These are phyloP conservation scores for Neopipo cinnamomea DNA, from an alignment of 2,113 vertebrate genomes.

Conservation along the genomic window DNA sequence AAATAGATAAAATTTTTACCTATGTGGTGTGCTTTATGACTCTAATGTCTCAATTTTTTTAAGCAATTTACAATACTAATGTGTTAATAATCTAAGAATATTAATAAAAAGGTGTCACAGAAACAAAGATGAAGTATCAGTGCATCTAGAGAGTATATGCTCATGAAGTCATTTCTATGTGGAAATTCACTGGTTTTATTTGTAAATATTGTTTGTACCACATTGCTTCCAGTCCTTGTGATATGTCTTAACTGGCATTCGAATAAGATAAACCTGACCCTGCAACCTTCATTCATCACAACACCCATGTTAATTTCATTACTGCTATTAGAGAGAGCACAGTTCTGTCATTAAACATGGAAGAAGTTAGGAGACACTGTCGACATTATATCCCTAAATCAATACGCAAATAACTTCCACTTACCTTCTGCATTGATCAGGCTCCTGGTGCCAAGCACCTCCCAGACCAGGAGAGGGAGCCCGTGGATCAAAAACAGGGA, in stretches of 20 bases:
- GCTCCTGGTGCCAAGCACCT: neutral
- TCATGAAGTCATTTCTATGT: neutral
- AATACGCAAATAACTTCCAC: neutral
- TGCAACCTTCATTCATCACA: neutral
- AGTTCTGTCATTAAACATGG: neutral
- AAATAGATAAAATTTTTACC: neutral
- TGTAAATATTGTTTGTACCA: neutral
- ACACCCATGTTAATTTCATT: neutral
- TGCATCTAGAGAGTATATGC: neutral
- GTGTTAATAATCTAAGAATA: neutral
- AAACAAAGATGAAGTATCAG: neutral
- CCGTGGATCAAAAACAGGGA: slow-evolving; percentile 9
- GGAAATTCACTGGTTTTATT: neutral
- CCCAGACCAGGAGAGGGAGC: slow-evolving; percentile 55
- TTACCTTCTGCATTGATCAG: neutral
- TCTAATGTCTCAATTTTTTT: neutral
- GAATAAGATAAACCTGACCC: neutral
- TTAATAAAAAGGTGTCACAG: neutral
- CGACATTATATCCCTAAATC: neutral
- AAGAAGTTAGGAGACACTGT: neutral
- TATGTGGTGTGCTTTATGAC: neutral
- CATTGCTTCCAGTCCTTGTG: neutral
- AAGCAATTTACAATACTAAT: neutral
- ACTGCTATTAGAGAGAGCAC: neutral
- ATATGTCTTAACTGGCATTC: neutral